phyloP scores from a whole-genome alignment of 2,888 invertebrate species.

The Drosophila mimica region DNA sequence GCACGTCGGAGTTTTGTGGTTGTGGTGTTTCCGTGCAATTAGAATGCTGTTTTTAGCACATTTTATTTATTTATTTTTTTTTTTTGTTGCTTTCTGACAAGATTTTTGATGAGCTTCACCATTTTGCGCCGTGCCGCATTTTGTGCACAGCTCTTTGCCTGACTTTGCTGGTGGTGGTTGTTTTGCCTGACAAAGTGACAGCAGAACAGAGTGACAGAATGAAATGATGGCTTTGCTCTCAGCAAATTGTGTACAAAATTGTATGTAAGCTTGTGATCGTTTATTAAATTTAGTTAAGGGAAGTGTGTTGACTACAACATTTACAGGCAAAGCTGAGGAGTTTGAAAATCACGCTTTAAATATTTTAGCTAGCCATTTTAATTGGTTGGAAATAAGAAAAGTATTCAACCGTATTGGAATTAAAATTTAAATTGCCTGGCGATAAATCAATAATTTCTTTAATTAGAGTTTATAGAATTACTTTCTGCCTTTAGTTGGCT shows the following conservation, averaged over 20 bases:
- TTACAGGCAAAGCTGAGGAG: neutral
- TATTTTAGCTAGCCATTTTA: neutral
- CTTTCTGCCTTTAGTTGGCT: neutral
- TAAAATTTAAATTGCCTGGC: too few species aligned
- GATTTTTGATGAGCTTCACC: slow-evolving; percentile 70
- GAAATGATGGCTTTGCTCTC: slow-evolving; percentile 13
- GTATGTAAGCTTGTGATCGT: neutral
- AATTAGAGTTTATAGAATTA: neutral
- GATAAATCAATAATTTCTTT: neutral
- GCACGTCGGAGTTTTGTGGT: slow-evolving; percentile 36
- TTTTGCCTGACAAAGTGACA: slow-evolving; percentile 35
- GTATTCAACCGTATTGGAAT: neutral
- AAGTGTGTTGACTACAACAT: neutral
- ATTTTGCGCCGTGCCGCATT: slow-evolving; percentile 41
- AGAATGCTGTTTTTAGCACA: slow-evolving; percentile 26
- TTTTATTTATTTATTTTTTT: neutral
- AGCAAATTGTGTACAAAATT: slow-evolving; percentile 16
- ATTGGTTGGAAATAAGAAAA: neutral
- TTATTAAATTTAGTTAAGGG: neutral
- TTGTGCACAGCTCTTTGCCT: slow-evolving; percentile 29
- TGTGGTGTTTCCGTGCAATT: slow-evolving; percentile 58
- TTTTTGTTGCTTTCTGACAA: slow-evolving; percentile 42
- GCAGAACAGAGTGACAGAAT: slow-evolving; percentile 24
- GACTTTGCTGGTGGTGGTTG: slow-evolving; percentile 32
- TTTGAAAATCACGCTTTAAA: neutral